Percentiles rank a stretch among this genome's conserved stretches.
phyloP scores from a whole-genome alignment of 2,797 vertebrate species.

The Onychomys leucogaster region DNA sequence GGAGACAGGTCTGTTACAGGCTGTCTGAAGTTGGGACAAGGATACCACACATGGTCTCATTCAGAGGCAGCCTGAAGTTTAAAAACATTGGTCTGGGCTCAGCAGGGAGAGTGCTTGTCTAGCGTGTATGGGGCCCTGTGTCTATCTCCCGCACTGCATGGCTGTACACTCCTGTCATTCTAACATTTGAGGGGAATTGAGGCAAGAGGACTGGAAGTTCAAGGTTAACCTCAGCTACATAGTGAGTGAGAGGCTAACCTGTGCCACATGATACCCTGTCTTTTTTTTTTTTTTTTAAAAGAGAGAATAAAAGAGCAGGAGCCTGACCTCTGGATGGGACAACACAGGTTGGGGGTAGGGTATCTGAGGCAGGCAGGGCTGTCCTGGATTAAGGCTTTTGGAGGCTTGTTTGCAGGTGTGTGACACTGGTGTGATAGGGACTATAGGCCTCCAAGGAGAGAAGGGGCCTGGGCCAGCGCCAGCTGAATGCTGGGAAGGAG shows the following conservation, averaged over 20 bases:
- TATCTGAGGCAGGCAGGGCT: too few relatives aligned
- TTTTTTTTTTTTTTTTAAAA: too few relatives aligned
- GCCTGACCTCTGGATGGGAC: background rate
- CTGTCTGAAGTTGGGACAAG: background rate
- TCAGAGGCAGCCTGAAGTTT: background rate
- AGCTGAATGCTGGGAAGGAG: background rate
- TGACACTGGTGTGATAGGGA: background rate
- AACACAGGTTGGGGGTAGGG: too few relatives aligned
- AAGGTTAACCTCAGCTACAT: background rate
- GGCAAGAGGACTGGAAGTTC: background rate
- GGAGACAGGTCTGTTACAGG: background rate
- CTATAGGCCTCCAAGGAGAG: background rate
- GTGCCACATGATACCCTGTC: background rate
- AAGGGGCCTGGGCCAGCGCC: background rate
- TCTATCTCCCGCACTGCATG: too few relatives aligned
- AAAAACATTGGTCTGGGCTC: background rate
- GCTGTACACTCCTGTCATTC: background rate
- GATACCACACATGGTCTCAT: accelerated
- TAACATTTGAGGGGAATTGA: background rate
- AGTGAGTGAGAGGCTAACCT: background rate
- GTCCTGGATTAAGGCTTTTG: too few relatives aligned
- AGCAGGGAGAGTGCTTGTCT: background rate
- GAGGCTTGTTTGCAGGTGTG: background rate
- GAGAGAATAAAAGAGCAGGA: background rate
- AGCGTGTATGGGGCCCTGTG: background rate